Evolutionary conservation across 2,797 vertebrate genomes (phyloP).

Genomic region (Cyprinella venusta): DNA sequence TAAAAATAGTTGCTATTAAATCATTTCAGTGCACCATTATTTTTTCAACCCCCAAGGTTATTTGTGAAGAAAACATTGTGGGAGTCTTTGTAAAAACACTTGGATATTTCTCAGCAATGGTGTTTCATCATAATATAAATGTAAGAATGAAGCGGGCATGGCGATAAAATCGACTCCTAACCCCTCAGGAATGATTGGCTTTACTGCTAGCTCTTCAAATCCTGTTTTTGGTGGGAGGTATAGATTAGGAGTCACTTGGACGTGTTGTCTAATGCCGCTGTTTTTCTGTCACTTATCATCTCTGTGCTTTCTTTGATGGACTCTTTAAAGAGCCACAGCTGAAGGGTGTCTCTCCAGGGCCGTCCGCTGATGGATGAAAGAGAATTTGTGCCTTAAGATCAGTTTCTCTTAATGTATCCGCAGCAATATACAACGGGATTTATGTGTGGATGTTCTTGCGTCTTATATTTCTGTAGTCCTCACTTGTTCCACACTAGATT

Average conservation of each 20-base stretch:
- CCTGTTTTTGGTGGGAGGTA: conserved; percentile 12
- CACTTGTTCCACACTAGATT: not conserved
- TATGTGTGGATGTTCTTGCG: not conserved
- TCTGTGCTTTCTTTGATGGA: conserved; percentile 23
- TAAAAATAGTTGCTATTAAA: not conserved
- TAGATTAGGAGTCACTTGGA: conserved; percentile 23
- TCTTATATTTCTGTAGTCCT: not conserved
- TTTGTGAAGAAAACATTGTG: conserved; percentile 2
- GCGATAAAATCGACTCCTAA: not conserved
- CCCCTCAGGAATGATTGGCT: not conserved
- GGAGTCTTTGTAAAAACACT: conserved; percentile 6
- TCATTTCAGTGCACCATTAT: not conserved
- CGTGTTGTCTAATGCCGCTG: conserved; percentile 1
- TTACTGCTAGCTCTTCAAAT: not conserved
- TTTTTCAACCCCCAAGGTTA: not conserved
- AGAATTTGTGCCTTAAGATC: conserved; percentile 20
- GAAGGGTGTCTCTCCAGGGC: conserved; percentile 15
- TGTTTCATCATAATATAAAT: conserved; percentile 3
- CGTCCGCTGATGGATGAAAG: not conserved
- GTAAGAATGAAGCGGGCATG: conserved; percentile 13
- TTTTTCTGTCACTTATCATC: conserved; percentile 28
- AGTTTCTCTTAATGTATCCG: not conserved
- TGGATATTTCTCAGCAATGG: not conserved
- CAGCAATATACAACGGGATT: conserved; percentile 3
- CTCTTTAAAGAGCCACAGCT: conserved; percentile 28